Conservation (phyloP, 1,140 invertebrate genomes). For the Caenorhabditis briggsae region DNA sequence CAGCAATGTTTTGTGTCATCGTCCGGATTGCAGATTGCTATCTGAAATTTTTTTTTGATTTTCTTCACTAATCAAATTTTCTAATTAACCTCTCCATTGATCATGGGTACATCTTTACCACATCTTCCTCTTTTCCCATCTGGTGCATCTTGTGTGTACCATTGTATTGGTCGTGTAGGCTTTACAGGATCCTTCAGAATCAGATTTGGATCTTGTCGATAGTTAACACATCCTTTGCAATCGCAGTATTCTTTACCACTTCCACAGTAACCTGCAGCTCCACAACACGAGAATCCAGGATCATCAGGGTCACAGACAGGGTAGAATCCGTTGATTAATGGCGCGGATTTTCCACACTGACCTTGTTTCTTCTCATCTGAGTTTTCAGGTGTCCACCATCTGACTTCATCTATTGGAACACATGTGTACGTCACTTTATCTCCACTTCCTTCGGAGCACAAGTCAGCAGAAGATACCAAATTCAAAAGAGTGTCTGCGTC, state of each 20-base stretch:
- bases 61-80: no score
- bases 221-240: slow-evolving; percentile 63
- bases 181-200: slow-evolving; percentile 69
- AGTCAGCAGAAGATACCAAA: slow-evolving; percentile 17
- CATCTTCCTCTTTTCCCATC: slow-evolving; percentile 69
- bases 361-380: slow-evolving; percentile 58
- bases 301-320: slow-evolving; percentile 74
- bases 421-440: slow-evolving; percentile 17
- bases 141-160: slow-evolving; percentile 68
- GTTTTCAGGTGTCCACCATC: slow-evolving; percentile 59
- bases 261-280: slow-evolving; percentile 66
- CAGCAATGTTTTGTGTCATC: slow-evolving; percentile 66
- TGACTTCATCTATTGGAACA: slow-evolving; percentile 36
- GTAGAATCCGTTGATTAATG: slow-evolving; percentile 71
- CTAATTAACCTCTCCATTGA: slow-evolving; percentile 61
- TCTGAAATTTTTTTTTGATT: neutral
- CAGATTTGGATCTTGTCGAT: slow-evolving; percentile 65
- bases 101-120: slow-evolving; percentile 58
- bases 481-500: slow-evolving; percentile 68
- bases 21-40: slow-evolving; percentile 70
- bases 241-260: slow-evolving; percentile 69
- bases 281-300: slow-evolving; percentile 71
- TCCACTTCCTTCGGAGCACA: slow-evolving; percentile 30
- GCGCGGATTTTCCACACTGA: slow-evolving; percentile 70
- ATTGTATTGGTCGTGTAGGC: slow-evolving; percentile 57